These are phyloP conservation scores for Eilema sororculum DNA, from an alignment of 2,888 invertebrate species.

Conservation along the genomic window DNA sequence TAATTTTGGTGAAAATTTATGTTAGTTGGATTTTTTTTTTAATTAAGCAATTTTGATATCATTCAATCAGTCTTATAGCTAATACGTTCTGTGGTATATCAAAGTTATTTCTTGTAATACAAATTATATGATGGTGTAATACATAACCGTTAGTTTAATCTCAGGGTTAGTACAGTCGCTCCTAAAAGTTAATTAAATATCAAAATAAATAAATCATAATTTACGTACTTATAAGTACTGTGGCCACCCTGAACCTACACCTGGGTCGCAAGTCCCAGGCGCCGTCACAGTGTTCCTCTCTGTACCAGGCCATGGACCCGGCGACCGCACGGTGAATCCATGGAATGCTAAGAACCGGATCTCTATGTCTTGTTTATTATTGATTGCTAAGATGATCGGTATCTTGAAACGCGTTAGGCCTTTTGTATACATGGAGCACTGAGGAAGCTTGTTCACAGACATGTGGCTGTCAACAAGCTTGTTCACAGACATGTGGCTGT, in stretches of 20 bases:
- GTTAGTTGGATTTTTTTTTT: not conserved
- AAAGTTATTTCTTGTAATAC: not conserved
- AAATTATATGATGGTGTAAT: not conserved
- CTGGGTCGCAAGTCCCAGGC: too few species aligned
- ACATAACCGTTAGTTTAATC: not conserved
- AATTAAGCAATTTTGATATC: slow-evolving; percentile 43
- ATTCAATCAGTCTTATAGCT: slow-evolving; percentile 51
- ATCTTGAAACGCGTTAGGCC: not conserved
- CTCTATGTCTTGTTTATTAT: not conserved
- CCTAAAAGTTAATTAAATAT: not conserved
- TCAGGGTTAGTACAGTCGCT: not conserved
- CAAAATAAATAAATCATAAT: not conserved
- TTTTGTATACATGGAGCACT: too few species aligned
- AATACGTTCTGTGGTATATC: slow-evolving; percentile 26
- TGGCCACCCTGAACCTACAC: too few species aligned
- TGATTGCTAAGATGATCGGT: not conserved
- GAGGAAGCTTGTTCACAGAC: too few species aligned
- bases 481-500: too few species aligned
- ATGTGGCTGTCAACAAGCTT: too few species aligned
- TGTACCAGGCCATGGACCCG: too few species aligned
- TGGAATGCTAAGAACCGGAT: too few species aligned
- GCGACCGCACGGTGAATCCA: too few species aligned
- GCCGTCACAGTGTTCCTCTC: too few species aligned
- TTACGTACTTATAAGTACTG: too few species aligned
- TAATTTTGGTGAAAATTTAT: not conserved